Evolutionary conservation across 2,797 vertebrate genomes (phyloP), one percentile per base, ranked within the genome.

Genomic region (Sorex maritimensis): DNA sequence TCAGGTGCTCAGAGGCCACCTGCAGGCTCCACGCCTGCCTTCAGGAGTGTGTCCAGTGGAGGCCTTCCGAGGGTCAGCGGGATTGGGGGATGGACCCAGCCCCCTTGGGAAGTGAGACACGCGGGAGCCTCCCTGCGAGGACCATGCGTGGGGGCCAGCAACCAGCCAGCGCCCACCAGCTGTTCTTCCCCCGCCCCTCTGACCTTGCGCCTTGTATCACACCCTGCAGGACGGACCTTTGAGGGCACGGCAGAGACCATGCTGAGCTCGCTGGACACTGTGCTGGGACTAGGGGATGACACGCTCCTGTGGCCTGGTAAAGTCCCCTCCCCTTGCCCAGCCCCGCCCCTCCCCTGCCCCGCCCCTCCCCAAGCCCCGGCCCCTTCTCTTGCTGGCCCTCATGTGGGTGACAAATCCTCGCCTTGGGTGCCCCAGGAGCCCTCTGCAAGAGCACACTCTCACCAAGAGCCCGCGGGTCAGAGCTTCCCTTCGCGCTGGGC

Each of bases 291-390:
- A 81, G 99, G 98, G 0, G 99, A 99, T 9, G 98, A 99, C 46
- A 99, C 99, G 0, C 97, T 99, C 28, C 98, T 99, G 34, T 99
- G 99, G 99, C 99, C 99, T 0, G 99, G 99, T 99, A 98, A 92
- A 98, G 41, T 41, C 69, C 41, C 65, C 28, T 13, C 69, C 30
- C 87, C 34, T 68, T 72, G 79, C 78, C 65, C 34, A 58, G 41
- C 17, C 52, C 17, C 13, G 52, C 52, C 52, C 17, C 17, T 55
- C 17, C 3, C 49, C 15, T 9, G 4, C 69, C 41, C 65, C 28
- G 10, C 34, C 30, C 87, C 34, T 68, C 72, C 81, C 78, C 65
- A 34, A 58, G 41, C 17, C 52, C 17, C 13, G 52, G 4, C 52
- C 12, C 17, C 17, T 55, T 14, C 3, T 17, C 17, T 14, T 55